Conservation (phyloP, 2,888 invertebrate genomes). For the Danaus chrysippus region DNA sequence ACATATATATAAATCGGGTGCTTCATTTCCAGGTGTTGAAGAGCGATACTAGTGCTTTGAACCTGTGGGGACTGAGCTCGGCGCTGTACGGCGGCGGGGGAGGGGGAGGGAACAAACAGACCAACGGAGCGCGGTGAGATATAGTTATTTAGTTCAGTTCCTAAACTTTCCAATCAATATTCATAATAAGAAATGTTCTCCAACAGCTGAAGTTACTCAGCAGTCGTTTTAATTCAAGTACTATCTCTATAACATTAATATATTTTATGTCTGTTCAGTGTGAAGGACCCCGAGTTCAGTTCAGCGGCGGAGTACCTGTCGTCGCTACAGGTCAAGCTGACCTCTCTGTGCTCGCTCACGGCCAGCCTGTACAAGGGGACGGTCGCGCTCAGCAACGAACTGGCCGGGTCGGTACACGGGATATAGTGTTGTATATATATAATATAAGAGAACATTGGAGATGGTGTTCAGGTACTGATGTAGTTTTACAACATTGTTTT, state of each 20-base stretch:
- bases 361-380: conserved; percentile 57
- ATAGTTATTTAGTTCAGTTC: neutral
- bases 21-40: conserved; percentile 49
- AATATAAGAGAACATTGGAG: too few species aligned
- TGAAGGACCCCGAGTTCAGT: conserved; percentile 64
- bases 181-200: too few species aligned
- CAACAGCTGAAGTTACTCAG: too few species aligned
- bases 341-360: conserved; percentile 53
- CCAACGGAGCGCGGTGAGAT: conserved; percentile 59
- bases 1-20: neutral
- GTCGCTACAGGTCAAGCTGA: conserved; percentile 61
- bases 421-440: neutral
- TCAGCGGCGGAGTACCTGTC: conserved; percentile 60
- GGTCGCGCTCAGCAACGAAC: conserved; percentile 43
- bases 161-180: too few species aligned
- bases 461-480: too few species aligned
- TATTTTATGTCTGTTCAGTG: conserved; percentile 42
- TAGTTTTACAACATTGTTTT: too few species aligned
- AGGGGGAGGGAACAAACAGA: conserved; percentile 45
- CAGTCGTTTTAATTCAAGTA: too few species aligned
- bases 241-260: too few species aligned
- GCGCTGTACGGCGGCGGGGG: conserved; percentile 52
- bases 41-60: conserved; percentile 58
- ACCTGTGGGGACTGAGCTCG: conserved; percentile 61
- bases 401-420: conserved; percentile 44